phyloP scores from a whole-genome alignment of 2,888 invertebrate species.

The Chaetogeoica ovagalla region DNA sequence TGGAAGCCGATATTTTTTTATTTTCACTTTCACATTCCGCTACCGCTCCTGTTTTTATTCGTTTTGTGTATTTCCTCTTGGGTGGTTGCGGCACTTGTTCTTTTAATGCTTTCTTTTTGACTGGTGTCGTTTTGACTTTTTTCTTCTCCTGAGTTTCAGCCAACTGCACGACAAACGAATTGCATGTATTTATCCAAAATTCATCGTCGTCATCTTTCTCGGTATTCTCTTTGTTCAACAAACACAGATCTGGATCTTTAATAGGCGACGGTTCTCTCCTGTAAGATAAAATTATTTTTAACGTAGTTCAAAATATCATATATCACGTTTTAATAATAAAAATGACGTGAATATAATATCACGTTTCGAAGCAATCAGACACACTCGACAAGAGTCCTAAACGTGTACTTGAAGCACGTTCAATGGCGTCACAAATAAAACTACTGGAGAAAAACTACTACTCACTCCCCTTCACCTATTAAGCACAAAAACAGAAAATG shows the following conservation, averaged over 20 bases:
- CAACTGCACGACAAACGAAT: slow-evolving; percentile 46
- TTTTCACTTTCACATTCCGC: slow-evolving; percentile 14
- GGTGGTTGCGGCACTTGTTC: slow-evolving; percentile 14
- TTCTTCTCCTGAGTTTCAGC: slow-evolving; percentile 49
- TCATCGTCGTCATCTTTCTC: slow-evolving; percentile 46
- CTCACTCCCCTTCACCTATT: too few species aligned
- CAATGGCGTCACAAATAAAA: not conserved
- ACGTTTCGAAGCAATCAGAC: not conserved
- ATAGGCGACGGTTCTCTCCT: slow-evolving; percentile 36
- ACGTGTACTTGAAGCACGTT: not conserved
- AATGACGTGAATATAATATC: too few species aligned
- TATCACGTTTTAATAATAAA: not conserved
- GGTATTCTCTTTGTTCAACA: not conserved
- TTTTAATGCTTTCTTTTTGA: slow-evolving; percentile 21
- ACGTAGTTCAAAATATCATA: not conserved
- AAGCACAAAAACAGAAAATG: too few species aligned
- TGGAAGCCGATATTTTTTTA: not conserved
- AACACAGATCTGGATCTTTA: slow-evolving; percentile 23
- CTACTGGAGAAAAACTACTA: too few species aligned
- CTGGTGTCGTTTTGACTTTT: slow-evolving; percentile 4
- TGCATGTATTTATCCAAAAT: slow-evolving; percentile 46
- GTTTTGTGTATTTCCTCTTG: slow-evolving; percentile 49
- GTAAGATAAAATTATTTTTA: not conserved
- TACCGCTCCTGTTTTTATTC: slow-evolving; percentile 18
- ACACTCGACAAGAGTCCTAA: not conserved